Percentiles rank a stretch among this genome's conserved stretches.
Conservation (phyloP, 2,113 vertebrate genomes). For the Tyrannus savana region DNA sequence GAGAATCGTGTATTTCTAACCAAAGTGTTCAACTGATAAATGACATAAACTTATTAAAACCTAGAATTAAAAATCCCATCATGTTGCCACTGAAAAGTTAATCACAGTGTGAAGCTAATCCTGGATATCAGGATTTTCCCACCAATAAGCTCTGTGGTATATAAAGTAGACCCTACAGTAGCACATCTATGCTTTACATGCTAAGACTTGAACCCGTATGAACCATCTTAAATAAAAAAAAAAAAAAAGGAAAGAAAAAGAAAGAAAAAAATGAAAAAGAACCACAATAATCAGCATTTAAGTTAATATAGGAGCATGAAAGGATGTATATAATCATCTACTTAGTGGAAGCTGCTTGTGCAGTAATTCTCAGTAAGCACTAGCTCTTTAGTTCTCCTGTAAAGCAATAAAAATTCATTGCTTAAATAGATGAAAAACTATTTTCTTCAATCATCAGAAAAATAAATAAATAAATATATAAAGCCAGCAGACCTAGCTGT, state of each 20-base stretch:
- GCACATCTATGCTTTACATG: neutral
- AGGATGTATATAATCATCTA: slow-evolving; percentile 44
- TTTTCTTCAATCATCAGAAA: neutral
- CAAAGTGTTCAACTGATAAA: slow-evolving; percentile 18
- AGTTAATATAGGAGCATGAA: slow-evolving; percentile 47
- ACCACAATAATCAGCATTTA: slow-evolving; percentile 50
- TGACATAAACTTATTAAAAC: slow-evolving; percentile 60
- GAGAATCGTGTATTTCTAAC: neutral
- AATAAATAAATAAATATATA: neutral
- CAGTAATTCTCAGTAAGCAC: slow-evolving; percentile 44
- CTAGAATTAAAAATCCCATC: slow-evolving; percentile 38
- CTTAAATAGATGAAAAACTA: neutral
- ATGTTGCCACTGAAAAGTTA: slow-evolving; percentile 52
- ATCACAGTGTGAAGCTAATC: slow-evolving; percentile 56
- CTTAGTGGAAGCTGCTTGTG: slow-evolving; percentile 56
- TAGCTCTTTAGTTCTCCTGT: neutral
- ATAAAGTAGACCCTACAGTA: neutral
- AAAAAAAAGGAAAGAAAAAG: neutral
- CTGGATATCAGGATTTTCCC: slow-evolving; percentile 56
- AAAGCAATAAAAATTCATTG: neutral
- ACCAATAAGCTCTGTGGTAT: neutral
- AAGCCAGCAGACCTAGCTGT: neutral
- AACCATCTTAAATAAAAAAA: neutral
- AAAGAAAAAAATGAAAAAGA: neutral
- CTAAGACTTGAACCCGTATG: neutral